These are phyloP conservation scores for Apoda limacodes DNA, from an alignment of 2,888 invertebrate genomes.

Conservation along the genomic window DNA sequence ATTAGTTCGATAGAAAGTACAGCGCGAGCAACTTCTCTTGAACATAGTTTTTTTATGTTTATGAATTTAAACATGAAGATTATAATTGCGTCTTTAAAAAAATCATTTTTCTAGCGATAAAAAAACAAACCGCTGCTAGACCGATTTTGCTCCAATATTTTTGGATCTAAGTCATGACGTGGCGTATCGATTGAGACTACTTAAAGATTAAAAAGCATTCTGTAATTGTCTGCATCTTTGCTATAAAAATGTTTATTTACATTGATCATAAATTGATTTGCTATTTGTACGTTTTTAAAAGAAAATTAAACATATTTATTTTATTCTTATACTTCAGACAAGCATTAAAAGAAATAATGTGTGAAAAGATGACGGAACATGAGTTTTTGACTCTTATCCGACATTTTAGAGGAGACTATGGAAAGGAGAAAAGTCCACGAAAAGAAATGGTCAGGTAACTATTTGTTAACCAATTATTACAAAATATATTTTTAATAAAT, in stretches of 20 bases:
- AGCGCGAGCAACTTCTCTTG: too few species aligned
- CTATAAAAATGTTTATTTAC: background rate
- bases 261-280: too few species aligned
- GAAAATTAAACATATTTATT: constrained; percentile 2
- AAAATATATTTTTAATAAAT: background rate
- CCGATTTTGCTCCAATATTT: too few species aligned
- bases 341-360: constrained; percentile 75
- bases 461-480: background rate
- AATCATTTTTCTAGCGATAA: too few species aligned
- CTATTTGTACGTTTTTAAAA: background rate
- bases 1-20: too few species aligned
- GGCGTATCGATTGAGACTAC: too few species aligned
- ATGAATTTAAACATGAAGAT: too few species aligned
- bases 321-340: constrained; percentile 52
- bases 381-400: constrained; percentile 83
- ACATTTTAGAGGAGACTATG: constrained; percentile 74
- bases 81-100: too few species aligned
- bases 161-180: too few species aligned
- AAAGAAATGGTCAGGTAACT: constrained; percentile 51
- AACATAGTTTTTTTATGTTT: too few species aligned
- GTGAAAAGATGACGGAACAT: constrained; percentile 79
- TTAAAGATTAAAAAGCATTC: background rate
- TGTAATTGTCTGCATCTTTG: background rate
- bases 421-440: constrained; percentile 51
- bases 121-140: too few species aligned